Base-by-base conservation (phyloP, 2,888 invertebrate genomes). In the Sphaerophoria taeniata region DNA sequence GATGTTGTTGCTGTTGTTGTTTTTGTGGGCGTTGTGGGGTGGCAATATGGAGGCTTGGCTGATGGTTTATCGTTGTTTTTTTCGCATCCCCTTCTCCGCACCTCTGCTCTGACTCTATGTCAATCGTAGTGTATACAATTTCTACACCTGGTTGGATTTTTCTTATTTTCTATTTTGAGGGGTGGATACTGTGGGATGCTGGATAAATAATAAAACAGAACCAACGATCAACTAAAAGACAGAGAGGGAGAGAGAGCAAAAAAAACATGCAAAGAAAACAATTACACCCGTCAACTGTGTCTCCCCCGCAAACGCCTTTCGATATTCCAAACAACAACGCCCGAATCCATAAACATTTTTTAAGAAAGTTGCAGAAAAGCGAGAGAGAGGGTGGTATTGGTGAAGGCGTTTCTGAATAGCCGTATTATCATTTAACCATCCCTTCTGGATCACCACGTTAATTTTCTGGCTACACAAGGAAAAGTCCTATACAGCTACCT, bases 201-300 rank as follows among this genome's bases (percentile, higher is more conserved):
- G 24, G 24, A 65, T 65, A 70, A 43, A 73, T 24, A 49, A 73
- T 24, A 72, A 47, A 72, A 47, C 55, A 70, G 56, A 31, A 67
- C 39, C 51, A 67, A 43, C 51, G 31, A 36, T 5, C 1, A 16
- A 5, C 14, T 55, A 39, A 14, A 67, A 43, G n/a, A 65, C 58
- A 58, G 65, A 70, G 33, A n/a, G 67, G 16, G 43, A 49, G 47
- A 33, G 72, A 55, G 53, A 65, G 79, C 69, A 67, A 39, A 78
- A 77, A 78, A 78, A 83, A 69, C 80, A 76, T 76, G 76, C 81
- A 85, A 81, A 69, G 85, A 85, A 85, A 85, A 85, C 81, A 81
- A 85, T 81, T 85, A 70, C 72, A 76, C 71, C 83, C 75, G 65
- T 71, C 80, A 67, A 36, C 39, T 31, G 47, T 49, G 63, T 61